Evolutionary conservation across 2,888 invertebrate species (phyloP), one percentile per base, ranked within the genome.

Genomic region (Diachrysia chrysitis): DNA sequence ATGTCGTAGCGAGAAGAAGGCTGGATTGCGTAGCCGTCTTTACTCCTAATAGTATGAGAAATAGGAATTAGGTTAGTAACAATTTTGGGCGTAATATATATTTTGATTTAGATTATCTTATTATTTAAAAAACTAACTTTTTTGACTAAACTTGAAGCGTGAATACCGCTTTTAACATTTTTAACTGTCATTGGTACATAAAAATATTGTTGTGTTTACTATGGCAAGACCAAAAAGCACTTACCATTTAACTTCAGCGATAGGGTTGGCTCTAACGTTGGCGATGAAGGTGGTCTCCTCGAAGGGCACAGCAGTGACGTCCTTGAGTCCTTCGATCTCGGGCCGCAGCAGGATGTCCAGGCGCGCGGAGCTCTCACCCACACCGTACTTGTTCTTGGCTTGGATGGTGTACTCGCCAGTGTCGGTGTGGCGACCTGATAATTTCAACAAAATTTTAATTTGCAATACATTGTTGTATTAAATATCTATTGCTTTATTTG

Each of bases 261-360:
- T 96, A 0, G 99, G 99, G 91, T 98, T 98, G 25, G 99, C 98
- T 82, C 97, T 97, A 1, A 99, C 97, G 53, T 97, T 96, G 42
- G 97, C 98, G 81, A 97, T 96, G 88, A 99, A 97, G 71, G 96
- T 96, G 25, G 97, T 97, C 32, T 97, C 96, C 83, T 98, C 97
- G 63, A 97, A 98, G 0, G 98, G 98, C 69, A 97, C 96, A 1
- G 97, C 97, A 25, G 96, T 96, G 55, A 97, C 95, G 87, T 98
- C 98, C 79, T 96, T 96, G 57, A 98, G 96, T 0, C 97, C 97
- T 68, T 97, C 96, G 69, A 98, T 97, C 92, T 98, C 97, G 0
- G 98, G 98, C 80, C 97, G 96, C 65, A 98, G 95, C 2, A 98
- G 92, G 56, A 98, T 97, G 87, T 97, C 98, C n/a, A 98, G 95